Conservation (phyloP, 2,888 invertebrate species). For the Hemistola chrysoprasaria region DNA sequence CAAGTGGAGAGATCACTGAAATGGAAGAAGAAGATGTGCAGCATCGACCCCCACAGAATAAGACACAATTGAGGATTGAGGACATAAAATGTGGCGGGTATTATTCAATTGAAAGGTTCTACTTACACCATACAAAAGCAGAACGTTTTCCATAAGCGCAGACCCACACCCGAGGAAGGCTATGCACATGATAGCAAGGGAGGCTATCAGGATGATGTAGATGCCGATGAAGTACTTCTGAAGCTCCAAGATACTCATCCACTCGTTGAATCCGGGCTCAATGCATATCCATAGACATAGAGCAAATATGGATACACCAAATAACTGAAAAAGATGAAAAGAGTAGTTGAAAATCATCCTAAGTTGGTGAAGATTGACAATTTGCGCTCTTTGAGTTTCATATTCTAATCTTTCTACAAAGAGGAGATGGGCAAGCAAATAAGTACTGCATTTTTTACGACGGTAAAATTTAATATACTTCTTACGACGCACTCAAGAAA, state of each 20-base stretch:
- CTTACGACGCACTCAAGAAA: background rate
- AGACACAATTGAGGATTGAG: too few species aligned
- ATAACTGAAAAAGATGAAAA: constrained; percentile 80
- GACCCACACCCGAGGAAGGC: constrained; percentile 92
- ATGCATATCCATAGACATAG: constrained; percentile 91
- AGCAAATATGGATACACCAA: constrained; percentile 90
- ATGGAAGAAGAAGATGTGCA: too few species aligned
- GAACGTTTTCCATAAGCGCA: constrained; percentile 88
- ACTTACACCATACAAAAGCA: constrained; percentile 87
- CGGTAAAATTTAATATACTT: background rate
- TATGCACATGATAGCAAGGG: constrained; percentile 88
- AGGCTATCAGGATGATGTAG: constrained; percentile 89
- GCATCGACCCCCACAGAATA: too few species aligned
- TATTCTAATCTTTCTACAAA: too few species aligned
- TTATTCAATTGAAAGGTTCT: too few species aligned
- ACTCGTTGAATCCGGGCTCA: constrained; percentile 91
- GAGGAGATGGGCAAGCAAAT: too few species aligned
- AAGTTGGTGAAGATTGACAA: too few species aligned
- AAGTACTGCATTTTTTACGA: background rate
- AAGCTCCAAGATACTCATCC: constrained; percentile 89
- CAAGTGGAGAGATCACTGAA: too few species aligned
- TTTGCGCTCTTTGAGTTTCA: too few species aligned
- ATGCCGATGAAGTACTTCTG: constrained; percentile 91
- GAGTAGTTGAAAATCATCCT: background rate
- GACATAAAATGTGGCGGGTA: too few species aligned